Conservation (phyloP, 2,888 invertebrate species). For the Aplocera efformata region DNA sequence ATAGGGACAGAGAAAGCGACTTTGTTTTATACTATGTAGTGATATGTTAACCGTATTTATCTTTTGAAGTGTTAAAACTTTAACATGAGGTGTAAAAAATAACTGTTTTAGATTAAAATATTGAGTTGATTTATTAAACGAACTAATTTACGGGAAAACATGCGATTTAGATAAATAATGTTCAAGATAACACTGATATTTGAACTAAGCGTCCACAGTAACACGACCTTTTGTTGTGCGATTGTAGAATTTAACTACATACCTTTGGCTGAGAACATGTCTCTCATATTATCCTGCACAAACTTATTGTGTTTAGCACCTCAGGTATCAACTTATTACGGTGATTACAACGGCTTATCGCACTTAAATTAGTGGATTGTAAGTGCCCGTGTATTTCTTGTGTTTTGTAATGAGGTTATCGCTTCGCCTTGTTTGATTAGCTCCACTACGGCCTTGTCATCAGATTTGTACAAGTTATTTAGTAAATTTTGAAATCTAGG, state of each 20-base stretch:
- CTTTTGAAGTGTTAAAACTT: no score
- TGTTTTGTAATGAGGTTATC: constrained; percentile 57
- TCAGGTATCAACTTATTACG: constrained; percentile 11
- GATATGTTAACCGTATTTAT: no score
- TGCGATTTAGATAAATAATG: constrained; percentile 14
- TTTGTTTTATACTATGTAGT: no score
- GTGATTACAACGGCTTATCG: constrained; percentile 10
- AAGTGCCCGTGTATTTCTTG: constrained; percentile 29
- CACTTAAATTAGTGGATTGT: constrained; percentile 28
- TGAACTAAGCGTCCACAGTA: constrained; percentile 5
- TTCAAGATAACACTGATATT: constrained; percentile 8
- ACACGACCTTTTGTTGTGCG: constrained; percentile 8
- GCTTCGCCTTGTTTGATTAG: constrained; percentile 44
- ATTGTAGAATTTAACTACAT: background rate
- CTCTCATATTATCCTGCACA: background rate
- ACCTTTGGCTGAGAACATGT: no score
- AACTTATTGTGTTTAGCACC: background rate
- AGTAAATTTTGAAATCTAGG: constrained; percentile 7
- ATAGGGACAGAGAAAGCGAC: no score
- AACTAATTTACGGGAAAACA: constrained; percentile 12
- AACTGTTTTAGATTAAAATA: no score
- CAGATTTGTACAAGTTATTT: constrained; percentile 3
- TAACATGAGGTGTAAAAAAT: no score
- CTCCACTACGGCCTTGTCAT: constrained; percentile 29
- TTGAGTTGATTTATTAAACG: background rate